Base-by-base conservation (phyloP, 2,113 vertebrate genomes). In the Pantherophis guttatus region DNA sequence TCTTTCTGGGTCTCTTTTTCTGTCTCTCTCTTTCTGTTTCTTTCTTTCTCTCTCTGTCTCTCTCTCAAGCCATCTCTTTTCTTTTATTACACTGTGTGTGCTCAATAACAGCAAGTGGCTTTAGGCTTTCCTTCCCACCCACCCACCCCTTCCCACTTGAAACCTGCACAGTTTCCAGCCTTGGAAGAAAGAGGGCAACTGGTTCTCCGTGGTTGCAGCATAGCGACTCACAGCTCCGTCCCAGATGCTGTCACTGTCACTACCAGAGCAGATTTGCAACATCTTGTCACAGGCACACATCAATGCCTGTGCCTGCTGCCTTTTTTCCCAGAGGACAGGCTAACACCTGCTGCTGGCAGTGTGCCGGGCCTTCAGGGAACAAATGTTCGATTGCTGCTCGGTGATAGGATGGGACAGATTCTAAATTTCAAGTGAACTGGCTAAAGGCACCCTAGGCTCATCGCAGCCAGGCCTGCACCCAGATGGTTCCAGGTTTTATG, bases 271-370 rank as follows among this genome's bases (percentile, higher is more conserved):
- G 98, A 98, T 98, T 98, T 97, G 97, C 97, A 98, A 97, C 98
- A 98, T 98, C 98, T 98, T 98, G 98, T 98, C 98, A 94, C 29
- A 95, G 97, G 97, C 98, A 98, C 98, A 98, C 98, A 98, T 98
- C 98, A 98, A 97, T 98, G 98, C 98, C 97, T 98, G 96, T 87
- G 97, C 98, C 97, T 98, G 98, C 98, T 97, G 97, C 98, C 97
- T 97, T 95, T 96, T 81, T 95, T 98, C 98, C 98, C 98, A 97
- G 98, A 97, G 98, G 98, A 98, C 97, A 97, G 98, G 96, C 97
- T 97, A 97, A 98, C 98, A 98, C 98, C 98, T 99, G 98, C 98
- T 98, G 97, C 98, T 98, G 98, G 98, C 98, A 98, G 97, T 48
- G 89, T 33, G 97, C 98, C 97, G 94, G 96, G 94, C 98, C 98